These are phyloP conservation scores for Stenodema calcarata DNA, from an alignment of 2,888 invertebrate genomes.

Conservation along the genomic window DNA sequence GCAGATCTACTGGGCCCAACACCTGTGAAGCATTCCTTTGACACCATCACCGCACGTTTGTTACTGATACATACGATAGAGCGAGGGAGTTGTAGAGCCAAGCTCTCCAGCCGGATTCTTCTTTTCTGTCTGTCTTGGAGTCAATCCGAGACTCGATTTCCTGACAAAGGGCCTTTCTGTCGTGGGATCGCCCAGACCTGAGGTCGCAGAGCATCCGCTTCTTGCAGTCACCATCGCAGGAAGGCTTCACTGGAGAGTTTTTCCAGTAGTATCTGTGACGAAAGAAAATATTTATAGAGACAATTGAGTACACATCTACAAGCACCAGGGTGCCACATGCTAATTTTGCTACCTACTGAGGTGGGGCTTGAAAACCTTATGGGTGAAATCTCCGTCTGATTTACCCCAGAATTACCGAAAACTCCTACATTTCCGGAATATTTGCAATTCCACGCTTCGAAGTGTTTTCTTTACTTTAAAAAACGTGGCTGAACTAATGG, in stretches of 20 bases:
- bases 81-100: constrained; percentile 88
- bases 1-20: not conserved
- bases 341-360: no score
- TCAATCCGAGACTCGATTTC: constrained; percentile 84
- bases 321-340: no score
- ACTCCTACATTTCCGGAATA: no score
- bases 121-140: constrained; percentile 65
- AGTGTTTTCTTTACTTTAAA: no score
- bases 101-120: constrained; percentile 79
- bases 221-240: constrained; percentile 84
- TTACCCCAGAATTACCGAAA: no score
- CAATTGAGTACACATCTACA: no score
- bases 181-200: constrained; percentile 85
- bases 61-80: constrained; percentile 76
- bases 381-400: no score
- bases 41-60: not conserved
- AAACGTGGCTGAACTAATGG: no score
- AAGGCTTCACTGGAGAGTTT: constrained; percentile 82
- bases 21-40: not conserved
- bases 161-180: constrained; percentile 81
- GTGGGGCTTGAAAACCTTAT: no score
- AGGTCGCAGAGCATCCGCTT: constrained; percentile 86
- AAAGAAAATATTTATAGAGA: not conserved
- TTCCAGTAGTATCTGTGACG: constrained; percentile 84
- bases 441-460: no score